These are phyloP conservation scores for Falco novaeseelandiae DNA, from an alignment of 2,797 vertebrate species.

Conservation along the genomic window DNA sequence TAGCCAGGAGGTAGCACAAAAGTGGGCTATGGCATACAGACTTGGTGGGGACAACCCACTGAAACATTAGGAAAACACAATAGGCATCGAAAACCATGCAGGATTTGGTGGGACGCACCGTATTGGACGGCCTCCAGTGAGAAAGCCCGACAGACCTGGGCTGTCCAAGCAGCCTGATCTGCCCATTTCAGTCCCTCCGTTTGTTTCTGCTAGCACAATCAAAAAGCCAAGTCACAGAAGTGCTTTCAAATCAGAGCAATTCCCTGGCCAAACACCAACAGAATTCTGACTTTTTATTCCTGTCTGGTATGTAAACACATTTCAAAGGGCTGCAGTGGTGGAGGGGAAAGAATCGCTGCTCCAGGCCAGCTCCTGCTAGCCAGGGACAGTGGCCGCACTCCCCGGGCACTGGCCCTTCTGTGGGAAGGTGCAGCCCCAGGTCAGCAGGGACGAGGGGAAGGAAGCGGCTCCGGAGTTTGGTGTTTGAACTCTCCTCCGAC, in stretches of 20 bases:
- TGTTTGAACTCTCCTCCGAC: neutral
- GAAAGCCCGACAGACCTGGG: neutral
- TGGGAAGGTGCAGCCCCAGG: neutral
- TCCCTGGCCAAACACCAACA: neutral
- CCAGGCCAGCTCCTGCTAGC: neutral
- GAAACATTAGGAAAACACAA: neutral
- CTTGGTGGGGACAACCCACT: neutral
- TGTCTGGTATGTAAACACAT: neutral
- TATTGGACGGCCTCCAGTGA: accelerated
- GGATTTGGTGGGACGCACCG: neutral
- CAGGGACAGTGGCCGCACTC: neutral
- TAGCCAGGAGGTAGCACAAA: neutral
- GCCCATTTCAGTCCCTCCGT: neutral
- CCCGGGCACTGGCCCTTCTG: accelerated
- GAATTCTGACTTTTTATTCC: neutral
- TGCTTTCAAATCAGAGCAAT: neutral
- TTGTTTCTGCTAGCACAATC: neutral
- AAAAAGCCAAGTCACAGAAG: neutral
- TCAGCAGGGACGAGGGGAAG: neutral
- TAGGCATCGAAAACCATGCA: accelerated
- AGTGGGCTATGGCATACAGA: accelerated
- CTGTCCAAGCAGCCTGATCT: neutral
- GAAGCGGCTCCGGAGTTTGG: neutral
- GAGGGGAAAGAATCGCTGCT: neutral
- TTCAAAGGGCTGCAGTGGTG: neutral